A percentile compares a stretch with the other conserved stretches of the same genome.
Evolutionary conservation across 2,113 vertebrate species (phyloP).

Genomic region (Ramphastos sulfuratus): DNA sequence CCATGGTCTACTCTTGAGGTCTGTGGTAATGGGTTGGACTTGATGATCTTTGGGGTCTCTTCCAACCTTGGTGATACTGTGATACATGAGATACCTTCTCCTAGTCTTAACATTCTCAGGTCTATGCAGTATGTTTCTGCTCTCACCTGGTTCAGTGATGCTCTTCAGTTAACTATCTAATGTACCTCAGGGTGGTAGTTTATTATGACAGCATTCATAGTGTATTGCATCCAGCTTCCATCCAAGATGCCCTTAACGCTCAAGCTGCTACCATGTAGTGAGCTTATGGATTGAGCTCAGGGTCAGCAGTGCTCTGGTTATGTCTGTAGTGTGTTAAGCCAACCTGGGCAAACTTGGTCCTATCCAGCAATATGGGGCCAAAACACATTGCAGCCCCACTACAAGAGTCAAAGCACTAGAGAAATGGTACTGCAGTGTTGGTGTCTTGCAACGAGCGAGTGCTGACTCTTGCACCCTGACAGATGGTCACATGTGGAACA

Average conservation of each 20-base stretch:
- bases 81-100: not conserved
- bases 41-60: too few relatives aligned
- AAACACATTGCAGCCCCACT: not conserved
- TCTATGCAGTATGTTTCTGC: not conserved
- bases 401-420: not conserved
- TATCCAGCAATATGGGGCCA: accelerated
- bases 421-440: not conserved
- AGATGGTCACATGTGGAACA: accelerated
- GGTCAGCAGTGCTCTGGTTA: not conserved
- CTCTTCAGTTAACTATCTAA: not conserved
- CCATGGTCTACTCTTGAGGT: too few relatives aligned
- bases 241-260: not conserved
- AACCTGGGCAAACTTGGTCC: accelerated
- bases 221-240: not conserved
- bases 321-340: accelerated
- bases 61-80: too few relatives aligned
- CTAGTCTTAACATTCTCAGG: not conserved
- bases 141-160: not conserved
- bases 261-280: not conserved
- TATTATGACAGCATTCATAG: not conserved
- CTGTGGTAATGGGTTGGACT: too few relatives aligned
- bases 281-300: not conserved
- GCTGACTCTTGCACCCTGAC: not conserved
- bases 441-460: not conserved
- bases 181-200: not conserved